Base-by-base conservation (phyloP, 2,888 invertebrate genomes). In the Drosophila mulleri region DNA sequence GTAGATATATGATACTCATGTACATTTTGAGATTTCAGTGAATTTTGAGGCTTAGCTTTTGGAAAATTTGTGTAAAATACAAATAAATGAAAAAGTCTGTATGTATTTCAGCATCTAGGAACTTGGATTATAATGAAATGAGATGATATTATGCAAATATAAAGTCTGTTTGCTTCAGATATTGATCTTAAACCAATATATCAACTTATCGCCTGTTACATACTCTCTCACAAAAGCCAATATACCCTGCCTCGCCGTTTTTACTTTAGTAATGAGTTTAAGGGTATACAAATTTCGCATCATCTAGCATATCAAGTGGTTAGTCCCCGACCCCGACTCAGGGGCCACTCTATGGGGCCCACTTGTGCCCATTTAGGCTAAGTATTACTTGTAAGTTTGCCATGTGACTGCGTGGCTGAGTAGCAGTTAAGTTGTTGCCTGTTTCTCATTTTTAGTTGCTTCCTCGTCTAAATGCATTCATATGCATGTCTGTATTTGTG, bases 361-460 rank as follows among this genome's bases (percentile, higher is more conserved):
- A 89, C 84, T 84, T 84, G 84, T 74, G 80, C 84, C 88, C 84
- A 89, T 89, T 84, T 84, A 89, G 70, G 82, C 76, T 83, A 87
- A 89, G 83, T 83, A 89, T 83, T 89, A 83, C 83, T 83, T 83
- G 83, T 89, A 83, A 89, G 85, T 83, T 89, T 83, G 83, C 83
- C 88, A 83, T 84, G 82, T 84, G 89, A 82, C 89, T 84, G 89
- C 83, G 71, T 78, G 84, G 74, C 74, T 71, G 77, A 83, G 78
- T 83, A 65, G 86, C 80, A 78, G 83, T 77, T 83, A 69, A 71
- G 72, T 73, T 76, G 57, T 32, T 42, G 42, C 63, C 14, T 35
- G 48, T 58, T 60, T 52, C 42, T 52, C 26, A 29, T 35, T 42
- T 57, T 42, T 35, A 50, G 50, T 32, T 18, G 50, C 50, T 50